Evolutionary conservation across 1,140 invertebrate genomes (phyloP).

Genomic region (Diabrotica undecimpunctata): DNA sequence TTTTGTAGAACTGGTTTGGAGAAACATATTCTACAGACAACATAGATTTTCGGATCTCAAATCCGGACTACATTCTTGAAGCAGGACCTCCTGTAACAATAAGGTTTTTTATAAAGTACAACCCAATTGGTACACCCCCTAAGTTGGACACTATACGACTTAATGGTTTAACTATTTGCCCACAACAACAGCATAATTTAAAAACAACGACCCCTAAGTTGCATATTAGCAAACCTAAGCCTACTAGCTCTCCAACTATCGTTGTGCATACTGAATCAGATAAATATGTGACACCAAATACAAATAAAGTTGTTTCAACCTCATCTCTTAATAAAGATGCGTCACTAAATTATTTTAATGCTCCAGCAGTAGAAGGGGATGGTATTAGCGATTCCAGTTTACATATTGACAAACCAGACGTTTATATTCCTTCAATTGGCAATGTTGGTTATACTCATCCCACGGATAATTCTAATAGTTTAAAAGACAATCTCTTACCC

Average conservation of each 20-base stretch:
- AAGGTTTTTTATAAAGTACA: conserved; percentile 38
- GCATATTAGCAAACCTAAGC: conserved; percentile 20
- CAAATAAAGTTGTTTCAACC: too few species aligned
- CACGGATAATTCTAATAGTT: too few species aligned
- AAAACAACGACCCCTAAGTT: conserved; percentile 11
- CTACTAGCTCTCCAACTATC: conserved; percentile 6
- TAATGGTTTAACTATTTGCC: conserved; percentile 34
- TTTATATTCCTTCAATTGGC: too few species aligned
- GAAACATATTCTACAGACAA: conserved; percentile 35
- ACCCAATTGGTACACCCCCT: conserved; percentile 25
- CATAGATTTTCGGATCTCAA: conserved; percentile 34
- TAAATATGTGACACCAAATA: too few species aligned
- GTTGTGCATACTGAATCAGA: too few species aligned
- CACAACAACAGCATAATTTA: background rate
- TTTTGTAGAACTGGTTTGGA: conserved; percentile 40
- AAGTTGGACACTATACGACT: conserved; percentile 31
- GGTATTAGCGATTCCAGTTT: too few species aligned
- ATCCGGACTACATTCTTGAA: conserved; percentile 34
- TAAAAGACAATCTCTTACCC: too few species aligned
- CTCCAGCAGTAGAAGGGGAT: too few species aligned
- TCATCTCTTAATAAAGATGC: too few species aligned
- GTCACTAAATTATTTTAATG: too few species aligned
- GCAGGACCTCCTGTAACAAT: conserved; percentile 32
- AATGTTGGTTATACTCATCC: too few species aligned
- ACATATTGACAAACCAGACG: too few species aligned